These are phyloP conservation scores for Drosophila santomea DNA, from an alignment of 1,140 invertebrate genomes.

Conservation along the genomic window DNA sequence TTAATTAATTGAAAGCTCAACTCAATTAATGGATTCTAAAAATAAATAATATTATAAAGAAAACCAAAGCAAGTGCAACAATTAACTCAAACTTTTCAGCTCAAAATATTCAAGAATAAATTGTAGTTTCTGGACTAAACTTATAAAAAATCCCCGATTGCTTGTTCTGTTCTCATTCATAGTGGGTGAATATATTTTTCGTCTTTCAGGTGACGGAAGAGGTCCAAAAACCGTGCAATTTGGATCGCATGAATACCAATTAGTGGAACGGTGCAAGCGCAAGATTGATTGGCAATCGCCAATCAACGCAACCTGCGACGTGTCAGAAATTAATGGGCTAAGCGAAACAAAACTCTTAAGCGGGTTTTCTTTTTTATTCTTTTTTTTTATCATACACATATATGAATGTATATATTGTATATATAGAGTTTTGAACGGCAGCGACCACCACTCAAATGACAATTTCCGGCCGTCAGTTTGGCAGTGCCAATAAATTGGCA, in stretches of 20 bases:
- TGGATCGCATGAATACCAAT: slow-evolving; percentile 31
- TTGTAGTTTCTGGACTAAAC: slow-evolving; percentile 1
- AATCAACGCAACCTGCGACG: slow-evolving; percentile 62
- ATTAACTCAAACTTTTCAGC: slow-evolving; percentile 6
- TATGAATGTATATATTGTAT: not conserved
- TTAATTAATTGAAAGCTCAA: slow-evolving; percentile 41
- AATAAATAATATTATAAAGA: slow-evolving; percentile 15
- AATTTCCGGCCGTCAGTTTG: slow-evolving; percentile 79
- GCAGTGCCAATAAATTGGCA: slow-evolving; percentile 78
- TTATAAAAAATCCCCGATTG: not conserved
- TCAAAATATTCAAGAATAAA: not conserved
- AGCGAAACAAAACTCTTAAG: slow-evolving; percentile 45
- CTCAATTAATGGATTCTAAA: too few relatives aligned
- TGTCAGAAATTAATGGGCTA: slow-evolving; percentile 74
- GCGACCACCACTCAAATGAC: slow-evolving; percentile 69
- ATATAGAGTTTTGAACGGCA: slow-evolving; percentile 14
- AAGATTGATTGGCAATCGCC: slow-evolving; percentile 42
- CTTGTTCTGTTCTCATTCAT: not conserved
- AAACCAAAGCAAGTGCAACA: slow-evolving; percentile 18
- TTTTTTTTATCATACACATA: slow-evolving; percentile 6
- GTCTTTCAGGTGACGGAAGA: slow-evolving; percentile 14
- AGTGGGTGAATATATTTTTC: not conserved
- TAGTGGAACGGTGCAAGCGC: slow-evolving; percentile 25
- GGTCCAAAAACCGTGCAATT: slow-evolving; percentile 4
- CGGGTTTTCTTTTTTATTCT: not conserved